Evolutionary conservation across 30 jellyfish, hydroid and myxozoan genomes (phyloP).

Genomic region (Hydractinia echinata): DNA sequence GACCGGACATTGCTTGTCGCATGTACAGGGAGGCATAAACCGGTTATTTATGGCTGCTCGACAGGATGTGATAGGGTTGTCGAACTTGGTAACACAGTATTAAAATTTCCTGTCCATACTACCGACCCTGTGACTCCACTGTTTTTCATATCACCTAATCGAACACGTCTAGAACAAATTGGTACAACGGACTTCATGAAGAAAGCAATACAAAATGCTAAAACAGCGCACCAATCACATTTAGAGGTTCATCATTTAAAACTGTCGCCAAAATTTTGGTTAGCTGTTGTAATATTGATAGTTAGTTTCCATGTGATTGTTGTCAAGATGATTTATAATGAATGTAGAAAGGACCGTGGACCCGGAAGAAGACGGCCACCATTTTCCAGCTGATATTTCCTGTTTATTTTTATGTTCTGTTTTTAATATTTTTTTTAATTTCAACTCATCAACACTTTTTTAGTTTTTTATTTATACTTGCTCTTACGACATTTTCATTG

Average conservation of each 20-base stretch:
- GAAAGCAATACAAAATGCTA: conserved; percentile 58
- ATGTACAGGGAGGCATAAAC: conserved; percentile 35
- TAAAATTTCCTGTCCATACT: conserved; percentile 55
- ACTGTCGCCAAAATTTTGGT: conserved; percentile 93
- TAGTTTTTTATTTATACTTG: too few species aligned
- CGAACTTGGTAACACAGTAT: conserved; percentile 55
- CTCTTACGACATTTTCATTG: too few species aligned
- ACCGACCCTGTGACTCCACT: conserved; percentile 97
- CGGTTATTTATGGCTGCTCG: conserved; percentile 74
- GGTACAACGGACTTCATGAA: conserved; percentile 60
- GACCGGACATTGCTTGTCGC: conserved; percentile 17
- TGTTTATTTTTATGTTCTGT: neutral
- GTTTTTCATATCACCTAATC: conserved; percentile 68
- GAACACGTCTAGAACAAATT: conserved; percentile 45
- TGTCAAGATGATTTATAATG: conserved; percentile 86
- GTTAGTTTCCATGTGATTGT: conserved; percentile 82
- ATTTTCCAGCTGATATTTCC: neutral
- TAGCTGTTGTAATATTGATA: conserved; percentile 57
- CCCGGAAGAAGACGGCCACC: conserved; percentile 52
- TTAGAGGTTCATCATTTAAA: conserved; percentile 88
- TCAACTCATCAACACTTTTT: too few species aligned
- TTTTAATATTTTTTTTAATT: too few species aligned
- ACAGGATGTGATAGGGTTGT: conserved; percentile 82
- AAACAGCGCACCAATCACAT: conserved; percentile 45
- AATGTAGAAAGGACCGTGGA: conserved; percentile 63